Base-by-base conservation (phyloP, 2,797 vertebrate genomes). In the Dermochelys coriacea region DNA sequence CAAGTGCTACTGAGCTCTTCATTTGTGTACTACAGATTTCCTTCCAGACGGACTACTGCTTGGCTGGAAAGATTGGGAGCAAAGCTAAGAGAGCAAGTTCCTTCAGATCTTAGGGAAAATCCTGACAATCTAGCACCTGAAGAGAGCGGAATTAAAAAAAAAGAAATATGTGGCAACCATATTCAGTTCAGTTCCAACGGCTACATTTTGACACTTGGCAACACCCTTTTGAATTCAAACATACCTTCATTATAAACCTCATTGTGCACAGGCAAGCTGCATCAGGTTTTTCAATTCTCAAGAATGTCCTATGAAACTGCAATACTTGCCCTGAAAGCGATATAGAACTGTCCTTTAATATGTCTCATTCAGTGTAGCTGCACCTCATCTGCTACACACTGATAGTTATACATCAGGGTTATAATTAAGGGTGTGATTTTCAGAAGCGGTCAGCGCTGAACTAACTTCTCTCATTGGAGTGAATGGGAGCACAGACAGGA, bases 21-120 rank as follows among this genome's bases (percentile, higher is more conserved):
- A 59, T 18, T 49, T 88, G 47, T 12, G 49, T 52, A 37, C 71
- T 75, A 85, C 64, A 87, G 14, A 41, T 79, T 94, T 94, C 80
- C 68, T 86, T 89, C 86, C 78, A 77, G 86, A 96, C 45, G 75
- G 54, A 84, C 74, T 91, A 18, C 57, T 71, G 34, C 54, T 74
- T 16, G 2, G 21, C 11, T 18, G 7, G 61, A 95, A 92, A 91
- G 0, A n/a, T 5, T 64, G 19, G 23, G 18, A 77, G 27, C 19
- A 87, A 50, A 51, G 49, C 6, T n/a, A 93, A 87, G 45, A 64
- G 14, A 4, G 47, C 64, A 7, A 14, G 5, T 68, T 15, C 21
- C 82, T 55, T 31, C 86, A 88, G 90, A 6, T 52, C 21, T 68
- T 3, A 19, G 19, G 31, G 9, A 80, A 74, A 61, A 18, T 1